Conservation (phyloP, 2,888 invertebrate species). For the Macrosiphum euphorbiae region DNA sequence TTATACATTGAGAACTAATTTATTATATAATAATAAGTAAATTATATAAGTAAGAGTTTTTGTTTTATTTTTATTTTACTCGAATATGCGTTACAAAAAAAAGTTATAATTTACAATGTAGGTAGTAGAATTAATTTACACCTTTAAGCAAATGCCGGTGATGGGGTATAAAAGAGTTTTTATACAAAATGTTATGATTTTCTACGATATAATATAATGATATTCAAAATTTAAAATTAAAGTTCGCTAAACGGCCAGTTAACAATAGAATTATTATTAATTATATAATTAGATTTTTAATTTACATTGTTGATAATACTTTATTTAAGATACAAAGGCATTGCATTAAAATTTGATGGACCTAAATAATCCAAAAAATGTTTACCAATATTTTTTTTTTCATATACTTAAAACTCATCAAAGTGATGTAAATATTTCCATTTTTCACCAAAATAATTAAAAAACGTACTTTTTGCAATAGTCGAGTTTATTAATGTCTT, state of each 20-base stretch:
- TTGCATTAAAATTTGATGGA: background rate
- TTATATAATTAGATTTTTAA: background rate
- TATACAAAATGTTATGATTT: no score
- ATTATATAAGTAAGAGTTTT: no score
- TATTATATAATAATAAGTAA: no score
- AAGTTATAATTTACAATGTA: background rate
- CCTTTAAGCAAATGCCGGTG: no score
- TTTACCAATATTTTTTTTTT: background rate
- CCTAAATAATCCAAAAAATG: background rate
- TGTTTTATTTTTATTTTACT: background rate
- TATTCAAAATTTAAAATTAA: background rate
- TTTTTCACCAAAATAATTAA: no score
- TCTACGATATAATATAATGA: background rate
- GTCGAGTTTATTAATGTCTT: no score
- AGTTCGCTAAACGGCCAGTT: background rate
- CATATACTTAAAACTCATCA: background rate
- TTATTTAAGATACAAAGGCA: background rate
- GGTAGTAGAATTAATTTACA: no score
- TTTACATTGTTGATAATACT: no score
- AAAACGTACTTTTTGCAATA: no score
- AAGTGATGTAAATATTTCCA: no score
- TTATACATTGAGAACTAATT: no score
- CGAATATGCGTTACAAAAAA: background rate
- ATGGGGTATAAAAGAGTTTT: no score
- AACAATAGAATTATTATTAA: background rate